phyloP scores from a whole-genome alignment of 2,888 invertebrate species.

The Geotrupes spiniger region DNA sequence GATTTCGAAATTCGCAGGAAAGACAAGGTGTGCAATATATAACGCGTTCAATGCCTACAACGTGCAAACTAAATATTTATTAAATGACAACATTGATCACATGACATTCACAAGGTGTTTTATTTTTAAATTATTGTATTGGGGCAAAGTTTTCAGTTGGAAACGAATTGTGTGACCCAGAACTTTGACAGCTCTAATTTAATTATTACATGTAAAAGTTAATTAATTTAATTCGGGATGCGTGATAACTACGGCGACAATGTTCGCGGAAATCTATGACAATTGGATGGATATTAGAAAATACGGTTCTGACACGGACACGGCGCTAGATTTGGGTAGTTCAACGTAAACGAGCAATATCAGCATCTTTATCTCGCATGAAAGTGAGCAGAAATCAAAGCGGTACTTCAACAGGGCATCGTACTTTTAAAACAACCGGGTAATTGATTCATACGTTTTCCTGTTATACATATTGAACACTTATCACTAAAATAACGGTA shows the following conservation, averaged over 20 bases:
- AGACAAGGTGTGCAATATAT: too few species aligned
- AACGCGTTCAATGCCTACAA: too few species aligned
- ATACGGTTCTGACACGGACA: too few species aligned
- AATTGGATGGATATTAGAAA: too few species aligned
- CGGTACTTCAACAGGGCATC: conserved; percentile 13
- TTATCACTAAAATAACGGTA: conserved; percentile 1
- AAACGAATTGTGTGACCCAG: background rate
- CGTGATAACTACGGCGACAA: too few species aligned
- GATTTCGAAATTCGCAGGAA: too few species aligned
- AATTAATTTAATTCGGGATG: background rate
- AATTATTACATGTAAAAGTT: background rate
- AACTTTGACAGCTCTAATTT: background rate
- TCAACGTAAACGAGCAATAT: conserved; percentile 4
- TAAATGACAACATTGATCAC: too few species aligned
- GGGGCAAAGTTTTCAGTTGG: background rate
- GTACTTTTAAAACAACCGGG: conserved; percentile 6
- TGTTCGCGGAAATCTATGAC: too few species aligned
- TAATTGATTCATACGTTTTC: background rate
- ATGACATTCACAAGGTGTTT: too few species aligned
- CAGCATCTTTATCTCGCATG: conserved; percentile 7
- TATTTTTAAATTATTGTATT: conserved; percentile 1
- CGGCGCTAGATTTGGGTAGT: background rate
- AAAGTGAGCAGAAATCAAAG: conserved; percentile 11
- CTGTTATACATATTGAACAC: background rate
- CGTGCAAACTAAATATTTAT: too few species aligned